A percentile compares a stretch with the other conserved stretches of the same genome.
Evolutionary conservation across 2,888 invertebrate species (phyloP).

Genomic region (Monochamus alternatus): DNA sequence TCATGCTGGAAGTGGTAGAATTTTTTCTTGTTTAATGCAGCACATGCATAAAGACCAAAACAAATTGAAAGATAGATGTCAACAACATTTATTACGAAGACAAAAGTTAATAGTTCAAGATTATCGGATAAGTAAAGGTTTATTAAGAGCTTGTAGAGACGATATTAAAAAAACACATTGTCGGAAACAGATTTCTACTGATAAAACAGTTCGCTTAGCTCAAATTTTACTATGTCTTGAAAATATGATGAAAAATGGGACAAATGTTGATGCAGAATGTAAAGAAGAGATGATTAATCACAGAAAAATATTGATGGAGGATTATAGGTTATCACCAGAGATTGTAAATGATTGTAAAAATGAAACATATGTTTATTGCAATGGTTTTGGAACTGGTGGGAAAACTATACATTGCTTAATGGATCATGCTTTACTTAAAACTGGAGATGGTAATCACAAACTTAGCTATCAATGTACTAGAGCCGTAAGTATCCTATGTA

Average conservation of each 20-base stretch:
- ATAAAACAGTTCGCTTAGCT: conserved; percentile 88
- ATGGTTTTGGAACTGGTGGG: conserved; percentile 83
- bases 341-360: conserved; percentile 89
- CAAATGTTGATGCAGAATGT: conserved; percentile 85
- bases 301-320: conserved; percentile 92
- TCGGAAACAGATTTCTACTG: conserved; percentile 85
- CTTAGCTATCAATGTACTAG: conserved; percentile 82
- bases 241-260: conserved; percentile 80
- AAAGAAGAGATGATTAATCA: conserved; percentile 92
- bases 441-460: conserved; percentile 73
- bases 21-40: conserved; percentile 86
- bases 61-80: conserved; percentile 79
- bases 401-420: conserved; percentile 96
- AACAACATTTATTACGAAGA: conserved; percentile 86
- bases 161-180: conserved; percentile 92
- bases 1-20: conserved; percentile 82
- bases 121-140: conserved; percentile 90
- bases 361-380: conserved; percentile 87
- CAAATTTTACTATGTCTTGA: conserved; percentile 96
- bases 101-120: conserved; percentile 93
- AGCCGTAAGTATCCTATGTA: conserved; percentile 73
- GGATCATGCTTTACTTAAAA: conserved; percentile 84
- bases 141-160: conserved; percentile 90
- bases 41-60: conserved; percentile 82
- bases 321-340: conserved; percentile 94